Conservation (phyloP, 2,888 invertebrate species). For the Lysandra bellargus region DNA sequence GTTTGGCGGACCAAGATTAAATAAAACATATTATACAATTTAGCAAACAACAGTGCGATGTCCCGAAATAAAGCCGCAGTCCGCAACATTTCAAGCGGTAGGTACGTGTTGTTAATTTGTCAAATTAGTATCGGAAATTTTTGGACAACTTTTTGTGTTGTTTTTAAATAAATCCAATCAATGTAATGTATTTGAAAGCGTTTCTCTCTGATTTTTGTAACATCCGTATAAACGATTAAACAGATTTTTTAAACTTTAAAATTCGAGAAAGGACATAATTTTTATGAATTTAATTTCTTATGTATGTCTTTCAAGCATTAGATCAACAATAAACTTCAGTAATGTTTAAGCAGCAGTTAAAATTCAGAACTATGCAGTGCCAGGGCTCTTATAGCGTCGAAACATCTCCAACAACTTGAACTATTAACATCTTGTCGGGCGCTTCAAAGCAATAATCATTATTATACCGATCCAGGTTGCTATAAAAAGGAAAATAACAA, state of each 20-base stretch:
- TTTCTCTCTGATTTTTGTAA: neutral
- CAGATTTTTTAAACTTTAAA: too few relatives aligned
- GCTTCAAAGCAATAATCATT: constrained; percentile 28
- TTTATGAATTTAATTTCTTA: too few relatives aligned
- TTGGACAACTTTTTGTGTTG: constrained; percentile 1
- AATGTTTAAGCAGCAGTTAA: neutral
- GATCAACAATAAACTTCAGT: neutral
- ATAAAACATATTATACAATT: constrained; percentile 23
- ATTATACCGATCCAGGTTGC: neutral
- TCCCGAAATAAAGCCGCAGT: constrained; percentile 9
- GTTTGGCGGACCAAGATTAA: neutral
- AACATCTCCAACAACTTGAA: neutral
- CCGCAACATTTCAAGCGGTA: constrained; percentile 5
- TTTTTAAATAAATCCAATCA: neutral
- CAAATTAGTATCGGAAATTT: constrained; percentile 14
- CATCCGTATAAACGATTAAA: too few relatives aligned
- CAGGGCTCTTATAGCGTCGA: neutral
- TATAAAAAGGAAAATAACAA: constrained; percentile 43
- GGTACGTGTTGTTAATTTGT: constrained; percentile 28
- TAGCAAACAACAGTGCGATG: neutral
- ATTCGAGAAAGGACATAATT: too few relatives aligned
- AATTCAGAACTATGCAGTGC: too few relatives aligned
- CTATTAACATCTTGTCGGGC: constrained; percentile 7
- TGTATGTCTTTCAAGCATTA: neutral
- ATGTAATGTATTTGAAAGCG: neutral